Evolutionary conservation across 1,140 invertebrate genomes (phyloP), one percentile per base, ranked within the genome.

Genomic region (Pogonomyrmex barbatus): DNA sequence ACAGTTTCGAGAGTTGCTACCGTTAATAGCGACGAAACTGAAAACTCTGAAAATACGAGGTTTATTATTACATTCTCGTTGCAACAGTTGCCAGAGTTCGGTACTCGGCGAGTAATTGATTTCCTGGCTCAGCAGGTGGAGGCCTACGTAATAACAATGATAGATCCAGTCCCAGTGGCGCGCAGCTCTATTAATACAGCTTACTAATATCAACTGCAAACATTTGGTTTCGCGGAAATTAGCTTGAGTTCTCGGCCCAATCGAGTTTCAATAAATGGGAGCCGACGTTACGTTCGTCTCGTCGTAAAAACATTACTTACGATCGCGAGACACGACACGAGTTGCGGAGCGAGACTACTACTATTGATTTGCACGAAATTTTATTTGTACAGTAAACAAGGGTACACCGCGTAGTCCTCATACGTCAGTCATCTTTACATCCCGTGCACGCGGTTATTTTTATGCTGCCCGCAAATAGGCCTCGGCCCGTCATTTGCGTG

Each of bases 91-190:
- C 79, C 68, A 83, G 39, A 58, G 42, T 60, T 83, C 12, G 30
- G 68, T 42, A 47, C 10, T 47, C 68, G 63, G n/a, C 65, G 39
- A 45, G 68, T 73, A 50, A 63, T 56, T 60, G 79, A 83, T 83
- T 60, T 47, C 54, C 68, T 73, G 68, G 79, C 79, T 50, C 45
- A 58, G 79, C 54, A 83, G 79, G 79, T 83, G 79, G 42, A 82
- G 24, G n/a, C 60, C 52, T 39, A 73, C 68, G 79, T 73, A 83
- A 75, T 42, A 83, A 83, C 79, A 75, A 83, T 83, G 68, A 83
- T 75, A 75, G 68, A 75, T 60, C 54, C 68, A 75, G 24, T 68
- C 76, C 6, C 36, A 30, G 54, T 33, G 1, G 24, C 24, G 30
- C 52, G 39, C 10, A 33, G 14, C n/a, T 70, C 63, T 83, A 83